Evolutionary conservation across 2,888 invertebrate species (phyloP).

Genomic region (Mesorhabditis belari): DNA sequence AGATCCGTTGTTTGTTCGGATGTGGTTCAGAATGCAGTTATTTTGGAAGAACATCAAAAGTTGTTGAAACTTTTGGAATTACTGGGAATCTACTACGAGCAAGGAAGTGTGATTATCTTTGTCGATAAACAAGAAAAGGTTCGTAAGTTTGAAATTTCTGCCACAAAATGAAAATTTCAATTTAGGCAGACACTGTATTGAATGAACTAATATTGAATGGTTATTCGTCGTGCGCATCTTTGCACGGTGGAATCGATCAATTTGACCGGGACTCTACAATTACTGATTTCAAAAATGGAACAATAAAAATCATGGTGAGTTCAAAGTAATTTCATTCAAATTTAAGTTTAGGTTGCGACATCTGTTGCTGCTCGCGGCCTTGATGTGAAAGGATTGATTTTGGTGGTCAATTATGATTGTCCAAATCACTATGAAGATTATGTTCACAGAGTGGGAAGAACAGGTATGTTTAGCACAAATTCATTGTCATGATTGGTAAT

Average conservation of each 20-base stretch:
- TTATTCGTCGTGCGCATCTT: constrained; percentile 81
- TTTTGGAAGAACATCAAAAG: constrained; percentile 91
- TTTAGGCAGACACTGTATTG: constrained; percentile 59
- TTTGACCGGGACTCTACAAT: constrained; percentile 97
- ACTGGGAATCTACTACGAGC: constrained; percentile 58
- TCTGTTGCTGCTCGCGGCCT: constrained; percentile 95
- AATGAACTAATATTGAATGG: constrained; percentile 92
- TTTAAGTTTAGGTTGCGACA: constrained; percentile 72
- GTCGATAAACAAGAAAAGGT: constrained; percentile 81
- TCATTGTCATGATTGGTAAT: too few relatives aligned
- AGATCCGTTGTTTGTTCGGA: constrained; percentile 94
- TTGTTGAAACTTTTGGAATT: constrained; percentile 92
- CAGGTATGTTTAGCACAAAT: too few relatives aligned
- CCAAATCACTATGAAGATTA: constrained; percentile 99
- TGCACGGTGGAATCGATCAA: constrained; percentile 98
- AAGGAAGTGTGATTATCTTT: constrained; percentile 86
- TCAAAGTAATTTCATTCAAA: neutral
- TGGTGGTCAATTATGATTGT: constrained; percentile 97
- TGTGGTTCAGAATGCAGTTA: constrained; percentile 84
- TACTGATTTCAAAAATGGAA: constrained; percentile 89
- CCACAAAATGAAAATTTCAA: constrained; percentile 1
- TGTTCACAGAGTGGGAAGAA: constrained; percentile 73
- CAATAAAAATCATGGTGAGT: constrained; percentile 73
- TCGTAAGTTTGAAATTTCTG: neutral
- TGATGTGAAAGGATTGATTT: constrained; percentile 93